Base-by-base conservation (phyloP, 1,140 invertebrate species). In the Pteromalus puparum region DNA sequence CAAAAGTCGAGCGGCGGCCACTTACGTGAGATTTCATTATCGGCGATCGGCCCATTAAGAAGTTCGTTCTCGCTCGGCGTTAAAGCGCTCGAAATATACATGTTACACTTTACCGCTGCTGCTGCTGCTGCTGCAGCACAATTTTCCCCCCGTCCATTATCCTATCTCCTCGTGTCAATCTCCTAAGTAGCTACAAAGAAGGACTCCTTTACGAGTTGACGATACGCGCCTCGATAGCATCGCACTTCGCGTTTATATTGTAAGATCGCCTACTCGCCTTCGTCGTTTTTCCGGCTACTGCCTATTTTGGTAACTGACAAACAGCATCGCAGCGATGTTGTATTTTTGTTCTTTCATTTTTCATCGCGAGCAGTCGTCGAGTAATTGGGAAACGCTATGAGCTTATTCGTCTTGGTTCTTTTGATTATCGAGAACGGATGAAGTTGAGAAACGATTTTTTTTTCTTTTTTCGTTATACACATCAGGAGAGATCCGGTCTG, bases 81-180 rank as follows among this genome's bases (percentile, higher is more conserved):
- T 74, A 82, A 73, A 82, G 21, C 48, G 7, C 72, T 26, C 80
- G 80, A 80, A 80, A 79, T 79, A 38, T 79, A 68, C 61, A 26
- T 24, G 77, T 53, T 68, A 9, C 12, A 78, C n/a, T 53, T n/a
- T 53, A 18, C 48, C 12, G 48, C 48, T 53, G 48, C 48, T 53
- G 53, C 53, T n/a, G 67, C 67, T 13, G 30, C 30, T 18, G 67
- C 24, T 13, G 79, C 70, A 13, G 48, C 75, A 34, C 12, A 15
- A 26, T 77, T 38, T 1, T 28, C 48, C 75, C 75, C 75, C 75
- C 24, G 88, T 91, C 90, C 91, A 91, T 91, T 91, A 91, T 87
- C 87, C 82, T 91, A 91, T 91, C 90, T 90, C 87, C 86, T 78
- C 89, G 75, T 90, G 90, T 91, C 90, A 90, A 91, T 91, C 90